These are phyloP conservation scores for Cichladusa arquata DNA, from an alignment of 2,113 vertebrate species.

Conservation along the genomic window DNA sequence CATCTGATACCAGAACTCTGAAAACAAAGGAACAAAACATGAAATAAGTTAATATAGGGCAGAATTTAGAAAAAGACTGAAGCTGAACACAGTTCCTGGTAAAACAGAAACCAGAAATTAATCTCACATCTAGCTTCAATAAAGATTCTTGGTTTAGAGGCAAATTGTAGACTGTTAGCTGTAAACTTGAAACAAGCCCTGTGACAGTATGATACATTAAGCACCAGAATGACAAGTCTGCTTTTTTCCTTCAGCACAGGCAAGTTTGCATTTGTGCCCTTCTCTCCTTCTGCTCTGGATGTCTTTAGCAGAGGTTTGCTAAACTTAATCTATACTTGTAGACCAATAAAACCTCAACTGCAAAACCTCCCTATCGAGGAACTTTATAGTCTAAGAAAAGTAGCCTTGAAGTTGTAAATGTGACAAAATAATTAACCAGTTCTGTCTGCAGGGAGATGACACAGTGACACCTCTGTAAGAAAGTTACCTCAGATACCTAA, in stretches of 20 bases:
- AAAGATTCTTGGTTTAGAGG: not conserved
- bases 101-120: not conserved
- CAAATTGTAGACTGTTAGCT: not conserved
- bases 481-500: not conserved
- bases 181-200: not conserved
- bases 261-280: not conserved
- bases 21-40: not conserved
- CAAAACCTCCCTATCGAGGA: not conserved
- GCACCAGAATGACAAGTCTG: not conserved
- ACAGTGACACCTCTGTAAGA: rapidly evolving
- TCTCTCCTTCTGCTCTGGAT: not conserved
- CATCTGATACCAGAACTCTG: not conserved
- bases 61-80: not conserved
- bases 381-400: not conserved
- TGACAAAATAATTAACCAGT: not conserved
- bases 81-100: not conserved
- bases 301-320: not conserved
- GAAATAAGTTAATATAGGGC: not conserved
- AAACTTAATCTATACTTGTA: not conserved
- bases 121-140: not conserved
- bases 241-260: not conserved
- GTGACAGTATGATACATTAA: not conserved
- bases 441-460: not conserved
- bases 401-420: rapidly evolving
- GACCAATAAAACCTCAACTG: not conserved